A percentile compares a stretch with the other conserved stretches of the same genome.
Conservation (phyloP, 2,888 invertebrate genomes). For the Glyphotaelius pellucidus region DNA sequence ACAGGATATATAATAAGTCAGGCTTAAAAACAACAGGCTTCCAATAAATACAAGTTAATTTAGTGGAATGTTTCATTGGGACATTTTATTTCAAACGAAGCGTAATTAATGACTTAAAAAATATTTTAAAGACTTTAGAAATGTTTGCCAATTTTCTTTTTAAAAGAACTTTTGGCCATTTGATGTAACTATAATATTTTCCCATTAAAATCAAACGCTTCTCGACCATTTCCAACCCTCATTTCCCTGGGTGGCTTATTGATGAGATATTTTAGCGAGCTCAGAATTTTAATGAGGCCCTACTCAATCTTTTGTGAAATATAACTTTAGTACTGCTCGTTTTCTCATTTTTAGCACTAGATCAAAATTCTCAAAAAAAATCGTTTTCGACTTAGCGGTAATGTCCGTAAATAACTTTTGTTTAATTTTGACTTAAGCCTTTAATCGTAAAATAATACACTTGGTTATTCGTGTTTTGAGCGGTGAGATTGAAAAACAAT, state of each 20-base stretch:
- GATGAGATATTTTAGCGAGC: constrained; percentile 59
- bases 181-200: background rate
- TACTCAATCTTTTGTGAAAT: constrained; percentile 8
- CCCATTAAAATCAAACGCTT: constrained; percentile 31
- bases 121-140: background rate
- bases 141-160: background rate
- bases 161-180: background rate
- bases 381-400: background rate
- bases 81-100: background rate
- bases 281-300: constrained; percentile 58
- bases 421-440: background rate
- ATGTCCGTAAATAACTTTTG: background rate
- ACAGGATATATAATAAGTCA: too few relatives aligned
- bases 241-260: constrained; percentile 63
- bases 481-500: background rate
- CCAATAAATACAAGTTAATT: too few relatives aligned
- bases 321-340: background rate
- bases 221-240: constrained; percentile 41
- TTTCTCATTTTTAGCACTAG: background rate
- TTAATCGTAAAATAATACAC: background rate
- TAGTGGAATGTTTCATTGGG: background rate
- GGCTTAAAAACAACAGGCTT: too few relatives aligned
- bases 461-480: background rate
- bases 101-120: background rate
- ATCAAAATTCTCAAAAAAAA: background rate